These are phyloP conservation scores for Miichthys miiuy DNA, from an alignment of 2,797 vertebrate genomes.

Conservation along the genomic window DNA sequence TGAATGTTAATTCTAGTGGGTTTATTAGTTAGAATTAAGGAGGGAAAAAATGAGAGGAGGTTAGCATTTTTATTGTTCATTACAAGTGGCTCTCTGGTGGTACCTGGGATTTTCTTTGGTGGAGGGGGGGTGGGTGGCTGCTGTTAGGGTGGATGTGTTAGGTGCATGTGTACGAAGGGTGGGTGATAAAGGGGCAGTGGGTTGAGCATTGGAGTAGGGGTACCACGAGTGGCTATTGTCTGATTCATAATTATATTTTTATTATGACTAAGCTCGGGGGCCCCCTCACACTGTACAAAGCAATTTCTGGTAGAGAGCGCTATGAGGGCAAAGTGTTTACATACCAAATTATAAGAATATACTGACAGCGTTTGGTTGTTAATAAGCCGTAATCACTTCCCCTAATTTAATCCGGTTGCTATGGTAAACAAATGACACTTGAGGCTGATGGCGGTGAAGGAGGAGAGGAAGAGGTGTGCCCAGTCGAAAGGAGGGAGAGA, in stretches of 20 bases:
- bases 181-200: constrained; percentile 52
- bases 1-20: constrained; percentile 89
- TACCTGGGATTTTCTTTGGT: constrained; percentile 77
- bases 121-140: neutral
- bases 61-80: constrained; percentile 87
- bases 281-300: constrained; percentile 82
- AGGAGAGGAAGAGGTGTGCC: constrained; percentile 81
- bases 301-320: constrained; percentile 84
- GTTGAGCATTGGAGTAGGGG: constrained; percentile 43
- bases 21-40: constrained; percentile 89
- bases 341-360: constrained; percentile 89
- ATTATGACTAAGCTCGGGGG: constrained; percentile 83
- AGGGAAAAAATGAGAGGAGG: constrained; percentile 73
- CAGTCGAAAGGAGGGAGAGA: constrained; percentile 62
- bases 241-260: constrained; percentile 89
- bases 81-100: constrained; percentile 79
- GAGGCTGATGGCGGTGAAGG: constrained; percentile 88
- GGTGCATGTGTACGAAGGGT: constrained; percentile 11
- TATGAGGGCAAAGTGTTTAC: constrained; percentile 88
- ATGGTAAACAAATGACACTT: constrained; percentile 91
- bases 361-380: constrained; percentile 87
- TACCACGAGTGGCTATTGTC: constrained; percentile 83
- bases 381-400: constrained; percentile 89
- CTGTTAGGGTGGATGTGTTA: constrained; percentile 27
- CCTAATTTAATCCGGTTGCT: constrained; percentile 93